Evolutionary conservation across 1,140 invertebrate genomes (phyloP).

Genomic region (Drosophila teissieri): DNA sequence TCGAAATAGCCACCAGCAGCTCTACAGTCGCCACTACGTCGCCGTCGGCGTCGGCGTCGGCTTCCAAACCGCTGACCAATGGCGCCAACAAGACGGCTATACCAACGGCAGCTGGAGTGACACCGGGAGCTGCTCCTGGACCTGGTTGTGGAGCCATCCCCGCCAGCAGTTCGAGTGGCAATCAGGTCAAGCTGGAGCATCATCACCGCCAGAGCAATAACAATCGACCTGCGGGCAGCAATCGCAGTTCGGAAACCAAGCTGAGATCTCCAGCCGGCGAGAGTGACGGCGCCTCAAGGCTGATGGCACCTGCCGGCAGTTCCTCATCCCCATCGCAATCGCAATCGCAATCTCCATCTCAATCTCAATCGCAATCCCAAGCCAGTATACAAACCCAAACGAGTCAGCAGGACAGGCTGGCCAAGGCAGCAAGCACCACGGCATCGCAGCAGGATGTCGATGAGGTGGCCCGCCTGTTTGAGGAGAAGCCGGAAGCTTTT

Average conservation of each 20-base stretch:
- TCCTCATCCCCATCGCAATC: conserved; percentile 14
- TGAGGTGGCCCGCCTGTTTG: conserved; percentile 79
- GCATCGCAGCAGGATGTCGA: conserved; percentile 78
- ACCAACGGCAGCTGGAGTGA: conserved; percentile 16
- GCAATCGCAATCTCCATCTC: conserved; percentile 7
- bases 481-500: conserved; percentile 86
- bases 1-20: conserved; percentile 32
- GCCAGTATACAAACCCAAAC: conserved; percentile 33
- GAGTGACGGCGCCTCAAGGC: conserved; percentile 11
- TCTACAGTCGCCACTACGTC: conserved; percentile 16
- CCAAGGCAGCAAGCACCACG: conserved; percentile 26
- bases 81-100: conserved; percentile 54
- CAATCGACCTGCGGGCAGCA: conserved; percentile 47
- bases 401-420: conserved; percentile 17
- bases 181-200: conserved; percentile 48
- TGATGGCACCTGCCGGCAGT: conserved; percentile 37
- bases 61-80: conserved; percentile 65
- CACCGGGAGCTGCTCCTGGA: conserved; percentile 7
- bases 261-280: conserved; percentile 30
- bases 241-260: conserved; percentile 11
- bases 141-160: neutral
- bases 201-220: conserved; percentile 65
- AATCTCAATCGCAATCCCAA: conserved; percentile 8
- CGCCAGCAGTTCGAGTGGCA: conserved; percentile 45
- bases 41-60: conserved; percentile 27